These are phyloP conservation scores for Leptosomus discolor DNA, from an alignment of 2,113 vertebrate genomes.

Conservation along the genomic window DNA sequence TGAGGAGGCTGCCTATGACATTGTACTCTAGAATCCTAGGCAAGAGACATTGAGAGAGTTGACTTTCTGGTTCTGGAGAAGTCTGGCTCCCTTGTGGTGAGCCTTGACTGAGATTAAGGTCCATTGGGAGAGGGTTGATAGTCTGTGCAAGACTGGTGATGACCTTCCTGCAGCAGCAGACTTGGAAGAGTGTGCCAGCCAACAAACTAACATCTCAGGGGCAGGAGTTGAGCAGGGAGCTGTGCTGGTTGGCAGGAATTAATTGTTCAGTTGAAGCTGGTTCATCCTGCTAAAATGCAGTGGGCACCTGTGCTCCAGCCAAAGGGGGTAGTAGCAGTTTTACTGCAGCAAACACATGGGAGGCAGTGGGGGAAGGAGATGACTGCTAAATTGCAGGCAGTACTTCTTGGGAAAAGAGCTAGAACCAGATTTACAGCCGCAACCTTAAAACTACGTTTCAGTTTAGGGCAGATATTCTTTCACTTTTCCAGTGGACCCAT, in stretches of 20 bases:
- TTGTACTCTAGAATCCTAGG: background rate
- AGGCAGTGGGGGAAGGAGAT: background rate
- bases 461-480: background rate
- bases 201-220: background rate
- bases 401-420: background rate
- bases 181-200: background rate
- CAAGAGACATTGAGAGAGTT: background rate
- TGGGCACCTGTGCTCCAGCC: background rate
- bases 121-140: background rate
- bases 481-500: background rate
- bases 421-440: background rate
- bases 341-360: background rate
- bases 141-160: background rate
- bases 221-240: background rate
- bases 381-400: background rate
- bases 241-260: background rate
- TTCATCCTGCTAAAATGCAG: background rate
- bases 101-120: background rate
- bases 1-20: background rate
- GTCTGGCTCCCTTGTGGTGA: background rate
- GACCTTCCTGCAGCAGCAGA: background rate
- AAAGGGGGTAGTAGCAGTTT: background rate
- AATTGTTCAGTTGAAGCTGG: background rate
- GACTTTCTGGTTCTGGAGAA: background rate
- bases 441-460: background rate